phyloP scores from a whole-genome alignment of 2,113 vertebrate species.

The Spheniscus mendiculus region DNA sequence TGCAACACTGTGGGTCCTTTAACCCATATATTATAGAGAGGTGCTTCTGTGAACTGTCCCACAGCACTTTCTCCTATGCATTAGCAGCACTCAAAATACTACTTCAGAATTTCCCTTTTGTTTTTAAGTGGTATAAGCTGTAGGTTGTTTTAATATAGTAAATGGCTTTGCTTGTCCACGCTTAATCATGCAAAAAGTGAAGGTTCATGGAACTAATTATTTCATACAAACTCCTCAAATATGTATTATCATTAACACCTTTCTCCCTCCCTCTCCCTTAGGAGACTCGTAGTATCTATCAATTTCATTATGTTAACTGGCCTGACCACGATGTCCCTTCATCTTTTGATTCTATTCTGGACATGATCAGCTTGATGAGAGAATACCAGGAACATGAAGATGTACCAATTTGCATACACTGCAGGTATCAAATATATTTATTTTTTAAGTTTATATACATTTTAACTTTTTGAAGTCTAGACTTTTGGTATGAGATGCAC shows the following conservation, averaged over 20 bases:
- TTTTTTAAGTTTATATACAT: not conserved
- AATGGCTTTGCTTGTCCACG: not conserved
- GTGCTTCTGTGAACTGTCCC: not conserved
- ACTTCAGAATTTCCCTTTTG: not conserved
- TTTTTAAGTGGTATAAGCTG: not conserved
- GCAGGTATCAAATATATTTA: constrained; percentile 81
- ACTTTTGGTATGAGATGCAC: not conserved
- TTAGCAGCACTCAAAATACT: not conserved
- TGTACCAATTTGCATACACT: constrained; percentile 95
- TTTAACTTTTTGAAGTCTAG: not conserved
- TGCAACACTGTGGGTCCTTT: not conserved
- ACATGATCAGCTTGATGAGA: constrained; percentile 97
- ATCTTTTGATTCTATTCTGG: constrained; percentile 96
- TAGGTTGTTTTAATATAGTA: not conserved
- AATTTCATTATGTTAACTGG: constrained; percentile 99
- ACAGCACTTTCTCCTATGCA: not conserved
- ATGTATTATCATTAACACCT: not conserved
- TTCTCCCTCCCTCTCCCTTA: constrained; percentile 25
- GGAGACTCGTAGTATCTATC: constrained; percentile 91
- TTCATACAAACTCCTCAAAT: not conserved
- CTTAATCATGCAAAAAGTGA: not conserved
- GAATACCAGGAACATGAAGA: constrained; percentile 95
- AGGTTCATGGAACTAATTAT: not conserved
- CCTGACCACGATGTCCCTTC: constrained; percentile 98
- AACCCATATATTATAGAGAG: not conserved